Percentiles rank a stretch among this genome's conserved stretches.
Conservation (phyloP, 2,113 vertebrate species). For the Toxotes chatareus region DNA sequence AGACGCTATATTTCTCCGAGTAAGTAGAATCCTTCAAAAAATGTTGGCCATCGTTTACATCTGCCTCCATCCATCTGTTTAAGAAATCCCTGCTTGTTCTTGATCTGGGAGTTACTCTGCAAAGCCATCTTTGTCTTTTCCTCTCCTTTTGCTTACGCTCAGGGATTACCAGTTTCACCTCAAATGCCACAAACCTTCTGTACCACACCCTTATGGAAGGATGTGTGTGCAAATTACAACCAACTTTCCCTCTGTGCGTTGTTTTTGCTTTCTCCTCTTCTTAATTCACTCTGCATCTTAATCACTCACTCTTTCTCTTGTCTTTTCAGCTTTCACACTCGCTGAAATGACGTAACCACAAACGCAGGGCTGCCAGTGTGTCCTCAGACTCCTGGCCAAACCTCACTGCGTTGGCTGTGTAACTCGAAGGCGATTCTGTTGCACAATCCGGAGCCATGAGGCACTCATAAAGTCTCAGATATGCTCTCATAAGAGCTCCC, state of each 20-base stretch:
- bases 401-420: slow-evolving; percentile 34
- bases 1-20: slow-evolving; percentile 47
- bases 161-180: slow-evolving; percentile 28
- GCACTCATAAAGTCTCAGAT: slow-evolving; percentile 17
- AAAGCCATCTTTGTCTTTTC: slow-evolving; percentile 15
- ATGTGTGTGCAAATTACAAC: slow-evolving; percentile 29
- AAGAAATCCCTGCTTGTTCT: slow-evolving; percentile 18
- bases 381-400: slow-evolving; percentile 52
- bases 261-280: slow-evolving; percentile 31
- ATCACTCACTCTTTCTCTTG: slow-evolving; percentile 44
- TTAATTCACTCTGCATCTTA: slow-evolving; percentile 39
- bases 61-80: slow-evolving; percentile 59
- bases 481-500: slow-evolving; percentile 25
- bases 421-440: slow-evolving; percentile 32
- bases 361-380: slow-evolving; percentile 36
- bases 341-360: slow-evolving; percentile 46
- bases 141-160: slow-evolving; percentile 9
- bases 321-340: slow-evolving; percentile 70
- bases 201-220: slow-evolving; percentile 6
- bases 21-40: slow-evolving; percentile 29
- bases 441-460: slow-evolving; percentile 47
- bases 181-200: slow-evolving; percentile 8
- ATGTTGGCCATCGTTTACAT: slow-evolving; percentile 43
- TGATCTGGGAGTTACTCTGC: not conserved
- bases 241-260: slow-evolving; percentile 30